Base-by-base conservation (phyloP, 2,113 vertebrate species). In the Proterorhinus semilunaris region DNA sequence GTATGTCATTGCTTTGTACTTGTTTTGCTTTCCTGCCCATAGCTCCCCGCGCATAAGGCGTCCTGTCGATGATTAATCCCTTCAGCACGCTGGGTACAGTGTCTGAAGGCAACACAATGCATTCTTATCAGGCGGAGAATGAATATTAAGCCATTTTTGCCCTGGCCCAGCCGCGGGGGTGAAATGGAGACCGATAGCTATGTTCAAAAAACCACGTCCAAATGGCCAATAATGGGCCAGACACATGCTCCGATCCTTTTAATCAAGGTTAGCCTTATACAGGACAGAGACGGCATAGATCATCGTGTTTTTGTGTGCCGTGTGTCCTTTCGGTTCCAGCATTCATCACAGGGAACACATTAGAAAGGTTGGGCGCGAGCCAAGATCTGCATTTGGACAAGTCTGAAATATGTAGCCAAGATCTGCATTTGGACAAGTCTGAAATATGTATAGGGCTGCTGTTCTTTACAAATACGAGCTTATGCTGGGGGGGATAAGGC, bases 331-430 rank as follows among this genome's bases (percentile, higher is more conserved):
- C 52, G 53, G 62, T 61, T 45, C 5, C 17, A 7, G 72, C 81
- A 85, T 87, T 64, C 21, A 72, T 88, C 79, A 85, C 54, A 52
- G 54, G 68, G 63, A 66, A 69, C 57, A 82, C 79, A 75, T 88
- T 84, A 82, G 80, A 49, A 62, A 36, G 27, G 4, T 68, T 90
- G 87, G 87, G 83, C n/a, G 8, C 15, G 67, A 61, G 77, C 87
- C 87, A 83, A 68, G 61, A 62, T 58, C 75, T 65, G 70, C 77
- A 84, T 86, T 84, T 72, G 67, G 63, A 77, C 16, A 53, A 21
- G 65, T 21, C 54, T 59, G 57, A 68, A 74, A 78, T 85, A 83
- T 75, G 72, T 70, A 84, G 77, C 87, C 87, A 83, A 68, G 61
- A 62, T 58, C 75, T 65, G 70, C 77, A 84, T 86, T 84, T 72